phyloP scores from a whole-genome alignment of 2,797 vertebrate species.

The Poecilia gillii region DNA sequence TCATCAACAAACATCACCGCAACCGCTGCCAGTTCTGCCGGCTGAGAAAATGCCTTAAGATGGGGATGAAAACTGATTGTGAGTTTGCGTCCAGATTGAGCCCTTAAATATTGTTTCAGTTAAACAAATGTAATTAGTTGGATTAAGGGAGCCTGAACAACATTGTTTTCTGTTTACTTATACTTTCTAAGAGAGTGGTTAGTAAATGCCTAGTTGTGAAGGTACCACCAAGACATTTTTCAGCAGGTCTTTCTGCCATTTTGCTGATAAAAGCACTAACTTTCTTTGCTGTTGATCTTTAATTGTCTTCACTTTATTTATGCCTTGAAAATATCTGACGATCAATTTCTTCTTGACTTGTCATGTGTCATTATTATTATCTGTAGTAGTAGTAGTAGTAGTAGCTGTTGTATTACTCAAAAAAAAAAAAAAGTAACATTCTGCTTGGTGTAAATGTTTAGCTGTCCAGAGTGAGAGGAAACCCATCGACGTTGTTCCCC shows the following conservation, averaged over 20 bases:
- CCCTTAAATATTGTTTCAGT: not conserved
- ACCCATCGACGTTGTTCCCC: conserved; percentile 91
- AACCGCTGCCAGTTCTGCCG: conserved; percentile 99
- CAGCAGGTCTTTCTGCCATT: not conserved
- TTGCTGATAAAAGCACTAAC: not conserved
- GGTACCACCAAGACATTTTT: not conserved
- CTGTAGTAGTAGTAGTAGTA: not conserved
- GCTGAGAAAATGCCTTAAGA: conserved; percentile 94
- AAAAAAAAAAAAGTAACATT: not conserved
- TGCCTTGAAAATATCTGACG: not conserved
- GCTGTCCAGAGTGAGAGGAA: conserved; percentile 99
- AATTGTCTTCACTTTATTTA: not conserved
- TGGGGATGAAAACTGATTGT: conserved; percentile 99
- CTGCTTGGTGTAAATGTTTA: conserved; percentile 57
- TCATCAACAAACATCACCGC: conserved; percentile 99
- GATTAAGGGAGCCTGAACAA: not conserved
- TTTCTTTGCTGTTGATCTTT: not conserved
- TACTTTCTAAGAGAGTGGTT: too few species aligned
- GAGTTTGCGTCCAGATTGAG: conserved; percentile 72
- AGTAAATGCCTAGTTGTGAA: not conserved
- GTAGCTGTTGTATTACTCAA: not conserved
- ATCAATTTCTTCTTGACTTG: not conserved
- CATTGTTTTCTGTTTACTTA: not conserved
- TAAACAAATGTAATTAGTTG: not conserved
- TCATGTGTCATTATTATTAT: not conserved